Percentiles rank a stretch among this genome's conserved stretches.
Evolutionary conservation across 1,140 invertebrate species (phyloP).

Genomic region (Drosophila kurseongensis): DNA sequence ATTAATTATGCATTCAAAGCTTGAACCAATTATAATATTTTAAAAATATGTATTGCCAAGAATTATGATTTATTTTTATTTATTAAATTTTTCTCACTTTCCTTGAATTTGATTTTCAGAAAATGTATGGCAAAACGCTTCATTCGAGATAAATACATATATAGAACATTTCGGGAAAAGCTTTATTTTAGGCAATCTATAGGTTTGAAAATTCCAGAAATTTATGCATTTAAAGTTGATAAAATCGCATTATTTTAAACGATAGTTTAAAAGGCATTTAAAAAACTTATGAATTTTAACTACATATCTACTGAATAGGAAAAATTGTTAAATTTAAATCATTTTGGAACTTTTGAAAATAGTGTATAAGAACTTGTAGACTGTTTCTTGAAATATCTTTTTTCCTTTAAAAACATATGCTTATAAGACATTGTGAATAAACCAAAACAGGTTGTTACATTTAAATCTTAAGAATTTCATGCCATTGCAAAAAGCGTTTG

Average conservation of each 20-base stretch:
- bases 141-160: not conserved
- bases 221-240: not conserved
- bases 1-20: slow-evolving; percentile 6
- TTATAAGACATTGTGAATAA: too few species aligned
- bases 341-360: not conserved
- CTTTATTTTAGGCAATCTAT: too few species aligned
- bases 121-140: not conserved
- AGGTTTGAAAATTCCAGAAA: not conserved
- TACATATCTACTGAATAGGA: too few species aligned
- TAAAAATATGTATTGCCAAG: slow-evolving; percentile 1
- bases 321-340: too few species aligned
- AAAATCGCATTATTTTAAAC: too few species aligned
- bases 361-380: too few species aligned
- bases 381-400: too few species aligned
- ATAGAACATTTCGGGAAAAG: not conserved
- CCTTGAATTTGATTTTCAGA: not conserved
- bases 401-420: too few species aligned
- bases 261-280: too few species aligned
- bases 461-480: not conserved
- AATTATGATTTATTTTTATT: slow-evolving; percentile 12
- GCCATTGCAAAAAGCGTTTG: not conserved
- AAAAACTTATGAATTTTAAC: too few species aligned
- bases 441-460: not conserved
- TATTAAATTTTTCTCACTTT: not conserved
- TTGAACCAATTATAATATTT: slow-evolving; percentile 9